Evolutionary conservation across 1,140 invertebrate genomes (phyloP), one percentile per base, ranked within the genome.

Genomic region (Cherax quadricarinatus): DNA sequence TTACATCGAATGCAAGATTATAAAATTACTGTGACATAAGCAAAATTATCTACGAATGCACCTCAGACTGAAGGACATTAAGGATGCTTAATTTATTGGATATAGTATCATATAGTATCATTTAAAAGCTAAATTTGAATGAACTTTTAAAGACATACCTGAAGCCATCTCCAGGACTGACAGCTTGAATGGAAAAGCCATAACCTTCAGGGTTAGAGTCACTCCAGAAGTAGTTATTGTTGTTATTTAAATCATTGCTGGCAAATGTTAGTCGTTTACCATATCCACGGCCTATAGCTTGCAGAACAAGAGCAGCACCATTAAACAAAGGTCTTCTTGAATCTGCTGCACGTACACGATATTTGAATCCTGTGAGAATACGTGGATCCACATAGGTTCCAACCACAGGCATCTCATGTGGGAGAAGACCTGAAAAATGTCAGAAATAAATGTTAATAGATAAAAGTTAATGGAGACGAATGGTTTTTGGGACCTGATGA

Each of bases 331-430:
- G 88, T 24, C 96, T 95, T 62, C 96, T 95, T 82, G 95, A 96
- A 88, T 96, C 96, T 70, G 96, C 96, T 10, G 96, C 96, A n/a
- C 97, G 96, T 10, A 97, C 96, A 73, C 96, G 96, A 95, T 98
- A 97, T 92, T 95, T 95, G 95, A 97, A 97, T 60, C 97, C 97
- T 89, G 97, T 96, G 79, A 97, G 95, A 79, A 98, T 96, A 89
- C 96, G 96, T 30, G 96, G 96, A 94, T 98, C 97, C 0, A 98
- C 96, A 93, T 96, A 97, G 4, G 97, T 97, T 91, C 97, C 97
- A 14, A 97, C 97, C 91, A 97, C 97, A 51, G 97, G 97, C 21
- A 97, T 95, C 95, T 97, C 97, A 93, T 97, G 96, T 93, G 95
- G 95, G 94, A 96, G 96, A 70, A 97, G 95, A 14, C 97, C 93